phyloP scores from a whole-genome alignment of 2,113 vertebrate genomes.

The Chionis minor region DNA sequence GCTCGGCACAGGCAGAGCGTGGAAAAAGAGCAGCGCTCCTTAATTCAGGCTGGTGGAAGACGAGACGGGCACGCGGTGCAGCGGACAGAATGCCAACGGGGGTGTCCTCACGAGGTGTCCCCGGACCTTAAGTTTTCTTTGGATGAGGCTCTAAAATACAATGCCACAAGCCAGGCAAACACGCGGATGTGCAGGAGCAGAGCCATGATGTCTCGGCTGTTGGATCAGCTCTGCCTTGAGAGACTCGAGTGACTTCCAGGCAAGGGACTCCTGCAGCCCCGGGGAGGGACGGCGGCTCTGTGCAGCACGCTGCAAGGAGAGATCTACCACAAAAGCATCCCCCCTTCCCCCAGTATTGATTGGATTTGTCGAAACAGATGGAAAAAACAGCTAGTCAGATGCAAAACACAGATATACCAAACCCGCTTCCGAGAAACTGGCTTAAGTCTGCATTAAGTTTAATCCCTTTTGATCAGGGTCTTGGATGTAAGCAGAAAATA shows the following conservation, averaged over 20 bases:
- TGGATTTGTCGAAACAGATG: slow-evolving; percentile 42
- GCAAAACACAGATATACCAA: neutral
- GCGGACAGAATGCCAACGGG: neutral
- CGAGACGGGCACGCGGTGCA: neutral
- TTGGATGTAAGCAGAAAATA: slow-evolving; percentile 16
- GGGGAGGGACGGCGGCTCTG: rapidly evolving
- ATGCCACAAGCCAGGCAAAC: neutral
- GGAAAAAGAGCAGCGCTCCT: rapidly evolving
- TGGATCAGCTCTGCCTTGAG: neutral
- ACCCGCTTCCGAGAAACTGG: slow-evolving; percentile 15
- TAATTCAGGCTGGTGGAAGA: neutral
- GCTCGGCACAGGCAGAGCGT: no score
- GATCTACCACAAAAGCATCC: neutral
- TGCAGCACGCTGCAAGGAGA: neutral
- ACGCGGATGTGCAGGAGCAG: rapidly evolving
- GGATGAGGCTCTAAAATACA: neutral
- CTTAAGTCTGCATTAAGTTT: slow-evolving; percentile 4
- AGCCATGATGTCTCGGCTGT: neutral
- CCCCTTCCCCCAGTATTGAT: neutral
- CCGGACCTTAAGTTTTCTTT: neutral
- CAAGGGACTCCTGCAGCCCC: neutral
- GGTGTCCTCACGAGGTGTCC: neutral
- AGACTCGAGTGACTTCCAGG: neutral
- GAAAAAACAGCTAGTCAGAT: neutral
- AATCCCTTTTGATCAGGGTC: slow-evolving; percentile 46